Conservation (phyloP, 1,140 invertebrate genomes). For the Monomorium pharaonis region DNA sequence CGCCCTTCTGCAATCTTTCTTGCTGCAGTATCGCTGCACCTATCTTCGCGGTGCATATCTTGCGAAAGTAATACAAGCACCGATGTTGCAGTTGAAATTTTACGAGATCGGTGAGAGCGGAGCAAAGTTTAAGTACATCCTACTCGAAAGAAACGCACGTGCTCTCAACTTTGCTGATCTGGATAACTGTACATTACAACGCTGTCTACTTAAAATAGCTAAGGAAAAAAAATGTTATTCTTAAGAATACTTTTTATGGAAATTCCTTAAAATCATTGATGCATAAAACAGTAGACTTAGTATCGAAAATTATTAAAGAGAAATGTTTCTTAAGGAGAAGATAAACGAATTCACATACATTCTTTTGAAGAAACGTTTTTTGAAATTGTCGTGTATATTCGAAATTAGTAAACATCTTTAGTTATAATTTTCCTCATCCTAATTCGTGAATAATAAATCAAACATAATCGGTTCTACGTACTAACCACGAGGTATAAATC, state of each 20-base stretch:
- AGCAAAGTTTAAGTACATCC: slow-evolving; percentile 60
- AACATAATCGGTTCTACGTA: neutral
- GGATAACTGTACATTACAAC: slow-evolving; percentile 52
- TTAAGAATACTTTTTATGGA: neutral
- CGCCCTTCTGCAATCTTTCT: slow-evolving; percentile 22
- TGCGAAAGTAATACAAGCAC: slow-evolving; percentile 52
- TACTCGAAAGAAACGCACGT: slow-evolving; percentile 26
- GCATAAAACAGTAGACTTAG: neutral
- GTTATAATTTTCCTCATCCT: neutral
- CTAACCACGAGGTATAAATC: neutral
- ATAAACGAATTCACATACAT: neutral
- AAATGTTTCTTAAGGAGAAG: too few species aligned
- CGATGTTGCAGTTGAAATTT: slow-evolving; percentile 54
- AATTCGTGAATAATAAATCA: neutral
- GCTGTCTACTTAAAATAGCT: slow-evolving; percentile 15
- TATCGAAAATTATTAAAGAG: neutral
- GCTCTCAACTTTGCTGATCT: slow-evolving; percentile 37
- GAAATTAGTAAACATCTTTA: neutral
- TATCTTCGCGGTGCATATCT: neutral
- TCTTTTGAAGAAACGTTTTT: neutral
- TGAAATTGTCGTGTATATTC: neutral
- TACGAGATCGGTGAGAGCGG: slow-evolving; percentile 54
- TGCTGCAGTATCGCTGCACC: neutral
- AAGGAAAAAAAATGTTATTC: slow-evolving; percentile 31
- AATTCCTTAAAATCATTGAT: neutral